phyloP scores from a whole-genome alignment of 2,113 vertebrate species.

The Chitala chitala region DNA sequence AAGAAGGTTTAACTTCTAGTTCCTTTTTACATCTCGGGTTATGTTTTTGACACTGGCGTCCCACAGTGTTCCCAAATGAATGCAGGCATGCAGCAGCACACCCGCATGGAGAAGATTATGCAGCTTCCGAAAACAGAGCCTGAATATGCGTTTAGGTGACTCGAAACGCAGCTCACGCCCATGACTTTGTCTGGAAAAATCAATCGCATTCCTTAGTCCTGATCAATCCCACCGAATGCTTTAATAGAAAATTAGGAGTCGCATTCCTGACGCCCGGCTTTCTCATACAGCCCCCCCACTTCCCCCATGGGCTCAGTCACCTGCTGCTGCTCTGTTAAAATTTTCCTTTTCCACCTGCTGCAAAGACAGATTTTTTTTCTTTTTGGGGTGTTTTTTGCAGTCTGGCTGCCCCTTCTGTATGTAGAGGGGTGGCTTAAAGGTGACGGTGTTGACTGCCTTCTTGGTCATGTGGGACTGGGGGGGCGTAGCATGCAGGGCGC shows the following conservation, averaged over 20 bases:
- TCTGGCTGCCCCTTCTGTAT: too few relatives aligned
- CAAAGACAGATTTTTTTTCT: too few relatives aligned
- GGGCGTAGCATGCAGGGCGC: too few relatives aligned
- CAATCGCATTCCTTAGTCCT: constrained; percentile 20
- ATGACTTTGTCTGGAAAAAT: constrained; percentile 29
- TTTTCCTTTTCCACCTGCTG: too few relatives aligned
- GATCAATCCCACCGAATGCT: constrained; percentile 27
- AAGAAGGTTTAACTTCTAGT: background rate
- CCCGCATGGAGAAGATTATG: background rate
- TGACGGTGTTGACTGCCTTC: constrained; percentile 23
- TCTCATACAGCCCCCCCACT: too few relatives aligned
- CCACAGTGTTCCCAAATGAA: background rate
- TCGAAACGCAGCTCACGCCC: background rate
- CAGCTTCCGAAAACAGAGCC: background rate
- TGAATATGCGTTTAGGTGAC: background rate
- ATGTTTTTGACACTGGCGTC: background rate
- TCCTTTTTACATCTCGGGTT: background rate
- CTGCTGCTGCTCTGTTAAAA: too few relatives aligned
- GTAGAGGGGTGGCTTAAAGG: background rate
- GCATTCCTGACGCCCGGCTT: too few relatives aligned
- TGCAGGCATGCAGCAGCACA: background rate
- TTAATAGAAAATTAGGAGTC: constrained; percentile 16
- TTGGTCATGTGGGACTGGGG: background rate
- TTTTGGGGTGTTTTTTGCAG: too few relatives aligned
- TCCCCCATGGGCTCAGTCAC: too few relatives aligned